Conservation (phyloP, 2,797 vertebrate species). For the Cyclopterus lumpus region DNA sequence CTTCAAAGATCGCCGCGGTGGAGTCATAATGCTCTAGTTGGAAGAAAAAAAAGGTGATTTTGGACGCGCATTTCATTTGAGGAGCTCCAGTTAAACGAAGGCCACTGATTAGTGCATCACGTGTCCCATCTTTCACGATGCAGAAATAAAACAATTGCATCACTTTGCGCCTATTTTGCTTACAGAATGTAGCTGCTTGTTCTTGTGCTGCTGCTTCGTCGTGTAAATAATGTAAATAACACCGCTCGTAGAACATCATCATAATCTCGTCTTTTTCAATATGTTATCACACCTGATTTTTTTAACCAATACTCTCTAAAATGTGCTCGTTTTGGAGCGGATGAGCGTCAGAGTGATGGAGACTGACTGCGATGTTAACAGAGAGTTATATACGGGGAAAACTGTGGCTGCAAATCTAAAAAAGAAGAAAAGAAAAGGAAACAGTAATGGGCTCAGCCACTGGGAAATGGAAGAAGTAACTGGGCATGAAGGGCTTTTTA, state of each 20-base stretch:
- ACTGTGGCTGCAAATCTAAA: neutral
- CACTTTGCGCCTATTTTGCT: neutral
- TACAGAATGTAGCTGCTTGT: neutral
- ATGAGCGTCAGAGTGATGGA: neutral
- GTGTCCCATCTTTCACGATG: slow-evolving; percentile 19
- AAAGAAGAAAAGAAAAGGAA: no score
- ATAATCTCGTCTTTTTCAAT: neutral
- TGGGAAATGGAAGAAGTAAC: slow-evolving; percentile 17
- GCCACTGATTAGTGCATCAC: slow-evolving; percentile 29
- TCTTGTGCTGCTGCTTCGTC: neutral
- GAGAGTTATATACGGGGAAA: neutral
- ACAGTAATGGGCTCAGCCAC: neutral
- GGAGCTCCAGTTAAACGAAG: slow-evolving; percentile 25
- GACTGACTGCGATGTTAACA: neutral
- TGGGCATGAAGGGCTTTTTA: slow-evolving; percentile 17
- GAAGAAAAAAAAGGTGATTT: slow-evolving; percentile 62
- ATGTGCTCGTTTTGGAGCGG: neutral
- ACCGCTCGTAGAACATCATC: neutral
- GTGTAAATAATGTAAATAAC: neutral
- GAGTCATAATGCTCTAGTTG: slow-evolving; percentile 70
- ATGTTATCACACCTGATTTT: neutral
- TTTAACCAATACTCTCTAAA: neutral
- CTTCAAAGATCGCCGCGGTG: slow-evolving; percentile 71
- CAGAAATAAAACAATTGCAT: slow-evolving; percentile 11
- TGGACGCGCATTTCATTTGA: slow-evolving; percentile 57